Base-by-base conservation (phyloP, 37 sponge, comb jelly and placozoan species). In the Hormiphora californensis region DNA sequence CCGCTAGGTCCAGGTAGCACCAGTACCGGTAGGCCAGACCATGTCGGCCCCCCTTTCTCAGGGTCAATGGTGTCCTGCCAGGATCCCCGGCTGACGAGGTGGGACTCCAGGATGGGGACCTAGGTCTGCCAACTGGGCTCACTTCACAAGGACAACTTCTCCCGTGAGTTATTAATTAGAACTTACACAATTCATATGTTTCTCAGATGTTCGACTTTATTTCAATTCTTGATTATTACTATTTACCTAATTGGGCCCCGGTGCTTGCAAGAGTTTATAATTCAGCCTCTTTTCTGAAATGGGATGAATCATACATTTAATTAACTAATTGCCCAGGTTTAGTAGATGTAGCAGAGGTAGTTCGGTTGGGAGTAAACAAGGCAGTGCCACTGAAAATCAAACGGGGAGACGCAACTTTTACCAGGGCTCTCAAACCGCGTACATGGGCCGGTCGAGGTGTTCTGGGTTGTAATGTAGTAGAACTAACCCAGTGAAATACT, bases 281-380 rank as follows among this genome's bases (percentile, higher is more conserved):
- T n/a, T n/a, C n/a, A n/a, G n/a, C n/a, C n/a, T n/a, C n/a, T n/a
- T n/a, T n/a, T n/a, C n/a, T n/a, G n/a, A n/a, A n/a, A n/a, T n/a
- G n/a, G n/a, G n/a, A n/a, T n/a, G n/a, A n/a, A n/a, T n/a, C n/a
- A n/a, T n/a, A n/a, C n/a, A n/a, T n/a, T n/a, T n/a, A n/a, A n/a
- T n/a, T n/a, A n/a, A n/a, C n/a, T n/a, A 8, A 36, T 30, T 57
- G 5, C 59, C 25, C 81, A 39, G 46, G 25, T 19, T 30, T 73
- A 36, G 81, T 43, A 41, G 81, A 73, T 33, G 81, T 73, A n/a
- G 81, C 81, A 1, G 81, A 73, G 44, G 46, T 73, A 9, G 81
- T 73, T 3, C 40, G 43, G 44, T 30, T 73, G 27, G 43, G 81
- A n/a, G 81, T 73, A 12, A 73, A 73, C 46, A 73, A 73, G 43